Conservation (phyloP, 1,140 invertebrate genomes). For the Drosophila paulistorum region DNA sequence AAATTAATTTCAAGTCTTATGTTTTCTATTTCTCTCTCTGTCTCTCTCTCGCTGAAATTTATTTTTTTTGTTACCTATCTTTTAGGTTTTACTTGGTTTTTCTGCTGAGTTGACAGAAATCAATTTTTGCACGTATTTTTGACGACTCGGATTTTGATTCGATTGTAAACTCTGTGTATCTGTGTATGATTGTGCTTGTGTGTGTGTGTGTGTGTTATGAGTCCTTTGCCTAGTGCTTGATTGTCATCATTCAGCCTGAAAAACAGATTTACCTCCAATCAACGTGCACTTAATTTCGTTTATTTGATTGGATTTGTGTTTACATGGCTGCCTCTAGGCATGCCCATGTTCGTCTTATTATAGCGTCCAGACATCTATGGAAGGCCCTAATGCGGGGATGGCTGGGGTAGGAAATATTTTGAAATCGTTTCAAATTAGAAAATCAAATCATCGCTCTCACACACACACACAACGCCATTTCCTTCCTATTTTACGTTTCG, state of each 20-base stretch:
- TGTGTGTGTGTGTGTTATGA: conserved; percentile 46
- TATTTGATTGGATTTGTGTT: conserved; percentile 81
- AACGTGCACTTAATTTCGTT: conserved; percentile 81
- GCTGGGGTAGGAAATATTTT: not conserved
- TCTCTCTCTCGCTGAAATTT: not conserved
- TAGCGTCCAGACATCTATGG: conserved; percentile 42
- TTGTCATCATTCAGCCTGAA: conserved; percentile 80
- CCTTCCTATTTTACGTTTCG: not conserved
- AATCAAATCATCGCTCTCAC: conserved; percentile 68
- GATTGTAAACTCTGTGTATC: conserved; percentile 1
- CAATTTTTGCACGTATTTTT: conserved; percentile 29
- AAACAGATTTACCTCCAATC: conserved; percentile 80
- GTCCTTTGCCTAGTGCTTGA: conserved; percentile 42
- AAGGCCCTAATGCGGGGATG: not conserved
- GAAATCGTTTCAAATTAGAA: conserved; percentile 71
- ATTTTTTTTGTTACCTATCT: not conserved
- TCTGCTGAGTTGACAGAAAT: conserved; percentile 56
- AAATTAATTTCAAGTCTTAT: conserved; percentile 49
- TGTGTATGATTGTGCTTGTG: conserved; percentile 35
- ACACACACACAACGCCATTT: conserved; percentile 11
- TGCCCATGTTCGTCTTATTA: conserved; percentile 3
- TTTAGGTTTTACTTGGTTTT: not conserved
- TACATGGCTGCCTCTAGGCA: conserved; percentile 65
- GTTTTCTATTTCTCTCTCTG: not conserved
- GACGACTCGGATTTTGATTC: conserved; percentile 11